A percentile compares a stretch with the other conserved stretches of the same genome.
Evolutionary conservation across 1,140 invertebrate genomes (phyloP).

Genomic region (Pentalonia nigronervosa): DNA sequence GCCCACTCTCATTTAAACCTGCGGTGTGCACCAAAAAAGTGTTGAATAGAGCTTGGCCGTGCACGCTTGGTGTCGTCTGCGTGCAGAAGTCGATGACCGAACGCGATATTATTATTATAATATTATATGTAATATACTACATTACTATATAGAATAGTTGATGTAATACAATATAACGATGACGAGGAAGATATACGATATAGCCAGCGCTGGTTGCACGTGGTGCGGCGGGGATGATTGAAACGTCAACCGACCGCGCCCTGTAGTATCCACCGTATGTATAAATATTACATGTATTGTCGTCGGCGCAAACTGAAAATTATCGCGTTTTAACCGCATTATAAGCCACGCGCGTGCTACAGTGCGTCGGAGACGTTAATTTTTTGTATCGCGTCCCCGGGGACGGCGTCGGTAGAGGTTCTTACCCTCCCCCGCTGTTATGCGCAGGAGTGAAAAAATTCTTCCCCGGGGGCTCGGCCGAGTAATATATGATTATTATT

Average conservation of each 20-base stretch:
- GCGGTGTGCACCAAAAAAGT: not conserved
- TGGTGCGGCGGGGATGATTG: constrained; percentile 22
- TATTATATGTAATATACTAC: not conserved
- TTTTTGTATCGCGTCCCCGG: constrained; percentile 24
- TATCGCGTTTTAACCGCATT: constrained; percentile 55
- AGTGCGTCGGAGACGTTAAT: not conserved
- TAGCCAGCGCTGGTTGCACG: not conserved
- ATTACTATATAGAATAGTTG: not conserved
- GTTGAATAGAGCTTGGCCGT: not conserved
- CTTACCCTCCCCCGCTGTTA: not conserved
- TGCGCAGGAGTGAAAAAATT: constrained; percentile 1
- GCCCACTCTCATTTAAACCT: not conserved
- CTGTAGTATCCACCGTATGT: not conserved
- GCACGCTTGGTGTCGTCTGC: not conserved
- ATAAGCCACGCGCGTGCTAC: not conserved
- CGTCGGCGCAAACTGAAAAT: constrained; percentile 49
- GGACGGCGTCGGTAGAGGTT: not conserved
- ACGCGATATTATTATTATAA: not conserved
- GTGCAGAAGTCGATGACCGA: not conserved
- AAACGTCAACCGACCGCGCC: constrained; percentile 30
- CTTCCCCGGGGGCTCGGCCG: not conserved
- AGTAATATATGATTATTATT: not conserved
- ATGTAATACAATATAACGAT: not conserved
- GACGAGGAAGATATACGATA: not conserved
- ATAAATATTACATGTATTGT: constrained; percentile 3